These are phyloP conservation scores for Heliothis peltigera DNA, from an alignment of 2,888 invertebrate species.

Conservation along the genomic window DNA sequence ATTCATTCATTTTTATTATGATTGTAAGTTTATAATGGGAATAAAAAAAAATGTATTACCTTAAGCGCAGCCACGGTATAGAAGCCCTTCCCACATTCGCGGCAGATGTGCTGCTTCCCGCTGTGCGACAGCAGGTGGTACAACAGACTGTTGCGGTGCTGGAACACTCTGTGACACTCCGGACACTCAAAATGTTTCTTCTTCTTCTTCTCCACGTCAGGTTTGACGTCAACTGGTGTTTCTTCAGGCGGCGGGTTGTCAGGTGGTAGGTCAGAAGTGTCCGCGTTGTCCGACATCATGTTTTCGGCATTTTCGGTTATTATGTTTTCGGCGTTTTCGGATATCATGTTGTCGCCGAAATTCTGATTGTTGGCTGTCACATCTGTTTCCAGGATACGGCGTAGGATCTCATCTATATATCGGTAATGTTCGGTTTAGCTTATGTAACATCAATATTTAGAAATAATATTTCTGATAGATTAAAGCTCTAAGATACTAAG, in stretches of 20 bases:
- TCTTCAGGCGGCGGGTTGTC: too few relatives aligned
- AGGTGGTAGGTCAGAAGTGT: slow-evolving; percentile 21
- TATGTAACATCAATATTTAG: too few relatives aligned
- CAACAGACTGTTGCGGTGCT: slow-evolving; percentile 95
- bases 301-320: slow-evolving; percentile 59
- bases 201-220: slow-evolving; percentile 60
- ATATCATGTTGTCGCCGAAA: slow-evolving; percentile 70
- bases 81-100: slow-evolving; percentile 95
- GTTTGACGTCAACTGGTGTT: slow-evolving; percentile 7
- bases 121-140: slow-evolving; percentile 95
- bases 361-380: slow-evolving; percentile 61
- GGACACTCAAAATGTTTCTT: slow-evolving; percentile 88
- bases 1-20: too few relatives aligned
- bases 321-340: slow-evolving; percentile 61
- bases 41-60: slow-evolving; percentile 77
- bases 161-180: slow-evolving; percentile 93
- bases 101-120: slow-evolving; percentile 94
- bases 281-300: slow-evolving; percentile 15
- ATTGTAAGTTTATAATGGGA: too few relatives aligned
- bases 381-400: slow-evolving; percentile 81
- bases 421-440: slow-evolving; percentile 8
- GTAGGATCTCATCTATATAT: slow-evolving; percentile 80
- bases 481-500: too few relatives aligned
- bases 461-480: too few relatives aligned
- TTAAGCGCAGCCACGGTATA: slow-evolving; percentile 95